phyloP scores from a whole-genome alignment of 2,888 invertebrate genomes.

The Isotomurus palustris region DNA sequence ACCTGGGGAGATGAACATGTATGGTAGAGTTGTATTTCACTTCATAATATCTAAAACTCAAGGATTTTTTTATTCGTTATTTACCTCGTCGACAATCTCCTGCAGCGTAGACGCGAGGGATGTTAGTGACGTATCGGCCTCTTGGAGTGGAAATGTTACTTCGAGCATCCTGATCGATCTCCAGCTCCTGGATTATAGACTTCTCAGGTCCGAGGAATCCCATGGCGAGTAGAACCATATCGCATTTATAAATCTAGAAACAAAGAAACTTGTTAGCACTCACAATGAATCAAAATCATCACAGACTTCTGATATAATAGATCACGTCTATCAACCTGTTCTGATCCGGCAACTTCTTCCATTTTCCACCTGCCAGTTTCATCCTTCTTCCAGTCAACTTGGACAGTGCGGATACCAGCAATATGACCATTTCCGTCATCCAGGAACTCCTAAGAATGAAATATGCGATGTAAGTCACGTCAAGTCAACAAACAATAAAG shows the following conservation, averaged over 20 bases:
- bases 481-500: not conserved
- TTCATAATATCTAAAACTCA: not conserved
- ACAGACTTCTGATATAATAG: not conserved
- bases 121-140: constrained; percentile 71
- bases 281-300: not conserved
- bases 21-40: not conserved
- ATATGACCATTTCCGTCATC: constrained; percentile 85
- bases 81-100: constrained; percentile 90
- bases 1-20: constrained; percentile 50
- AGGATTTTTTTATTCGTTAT: not conserved
- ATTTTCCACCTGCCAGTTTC: constrained; percentile 87
- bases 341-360: constrained; percentile 75
- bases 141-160: constrained; percentile 82
- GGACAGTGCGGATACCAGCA: constrained; percentile 77
- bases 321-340: constrained; percentile 54
- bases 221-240: constrained; percentile 94
- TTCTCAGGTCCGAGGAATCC: constrained; percentile 96
- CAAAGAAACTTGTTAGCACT: too few species aligned
- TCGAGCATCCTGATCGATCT: constrained; percentile 77
- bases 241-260: constrained; percentile 67
- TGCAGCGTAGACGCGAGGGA: constrained; percentile 85
- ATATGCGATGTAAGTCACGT: constrained; percentile 1
- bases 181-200: constrained; percentile 72
- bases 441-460: constrained; percentile 67
- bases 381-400: constrained; percentile 91